phyloP scores from a whole-genome alignment of 2,797 vertebrate genomes.

The Tenualosa ilisha region DNA sequence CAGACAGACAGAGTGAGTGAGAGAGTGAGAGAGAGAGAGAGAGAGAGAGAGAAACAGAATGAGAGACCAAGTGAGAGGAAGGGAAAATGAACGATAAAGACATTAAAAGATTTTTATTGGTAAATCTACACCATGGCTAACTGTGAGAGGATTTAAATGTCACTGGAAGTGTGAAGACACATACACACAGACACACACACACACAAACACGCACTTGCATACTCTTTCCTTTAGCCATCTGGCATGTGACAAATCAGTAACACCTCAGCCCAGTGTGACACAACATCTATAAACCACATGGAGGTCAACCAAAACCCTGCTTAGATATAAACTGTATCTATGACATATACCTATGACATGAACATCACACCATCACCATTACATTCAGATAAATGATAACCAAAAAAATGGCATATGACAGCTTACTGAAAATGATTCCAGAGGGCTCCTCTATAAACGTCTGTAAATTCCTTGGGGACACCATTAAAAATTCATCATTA shows the following conservation, averaged over 20 bases:
- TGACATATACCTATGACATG: too few species aligned
- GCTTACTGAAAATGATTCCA: background rate
- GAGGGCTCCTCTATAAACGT: background rate
- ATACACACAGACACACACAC: constrained; percentile 24
- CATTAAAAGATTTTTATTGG: constrained; percentile 18
- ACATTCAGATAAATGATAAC: background rate
- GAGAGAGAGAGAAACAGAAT: background rate
- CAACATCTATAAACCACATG: background rate
- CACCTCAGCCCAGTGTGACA: background rate
- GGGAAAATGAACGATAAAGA: background rate
- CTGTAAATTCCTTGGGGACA: background rate
- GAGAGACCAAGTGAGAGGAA: background rate
- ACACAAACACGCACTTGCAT: background rate
- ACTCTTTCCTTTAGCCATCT: constrained; percentile 7
- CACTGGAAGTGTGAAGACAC: background rate
- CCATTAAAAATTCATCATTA: background rate
- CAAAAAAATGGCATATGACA: background rate
- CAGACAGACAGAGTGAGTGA: constrained; percentile 16
- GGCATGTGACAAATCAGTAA: background rate
- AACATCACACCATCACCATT: background rate
- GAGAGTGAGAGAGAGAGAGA: constrained; percentile 1
- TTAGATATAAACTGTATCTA: too few species aligned
- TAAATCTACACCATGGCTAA: constrained; percentile 28
- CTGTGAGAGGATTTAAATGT: constrained; percentile 24
- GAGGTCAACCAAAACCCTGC: background rate